Percentiles rank a stretch among this genome's conserved stretches.
These are phyloP conservation scores for Drosophila percnosoma DNA, from an alignment of 2,888 invertebrate genomes.

Conservation along the genomic window DNA sequence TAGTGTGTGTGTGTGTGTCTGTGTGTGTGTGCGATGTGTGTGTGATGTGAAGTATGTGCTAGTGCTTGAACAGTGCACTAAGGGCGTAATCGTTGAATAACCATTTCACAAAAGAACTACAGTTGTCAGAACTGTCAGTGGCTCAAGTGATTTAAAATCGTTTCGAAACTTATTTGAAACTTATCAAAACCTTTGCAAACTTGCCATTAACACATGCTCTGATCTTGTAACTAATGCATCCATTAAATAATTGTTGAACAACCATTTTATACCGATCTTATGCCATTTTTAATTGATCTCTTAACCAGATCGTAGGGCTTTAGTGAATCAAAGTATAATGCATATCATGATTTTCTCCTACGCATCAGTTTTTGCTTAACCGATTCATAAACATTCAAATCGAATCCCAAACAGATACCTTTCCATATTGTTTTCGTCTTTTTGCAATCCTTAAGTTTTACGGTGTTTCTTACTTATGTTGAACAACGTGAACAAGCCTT, in stretches of 20 bases:
- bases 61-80: slow-evolving; percentile 11
- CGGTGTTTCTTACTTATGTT: background rate
- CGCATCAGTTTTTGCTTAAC: background rate
- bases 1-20: background rate
- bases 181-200: background rate
- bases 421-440: background rate
- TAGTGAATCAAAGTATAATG: background rate
- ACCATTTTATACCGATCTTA: background rate
- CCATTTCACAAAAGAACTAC: background rate
- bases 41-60: slow-evolving; percentile 5
- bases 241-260: background rate
- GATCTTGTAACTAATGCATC: background rate
- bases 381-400: slow-evolving; percentile 6
- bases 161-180: background rate
- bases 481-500: slow-evolving; percentile 38
- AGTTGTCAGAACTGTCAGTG: too few relatives aligned
- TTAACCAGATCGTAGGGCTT: background rate
- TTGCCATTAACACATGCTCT: background rate
- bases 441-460: background rate
- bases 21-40: background rate
- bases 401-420: background rate
- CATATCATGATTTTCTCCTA: background rate
- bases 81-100: slow-evolving; percentile 35
- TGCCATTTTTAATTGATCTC: background rate
- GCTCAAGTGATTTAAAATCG: background rate